Evolutionary conservation across 2,888 invertebrate genomes (phyloP).

Genomic region (Mythimna pallens): DNA sequence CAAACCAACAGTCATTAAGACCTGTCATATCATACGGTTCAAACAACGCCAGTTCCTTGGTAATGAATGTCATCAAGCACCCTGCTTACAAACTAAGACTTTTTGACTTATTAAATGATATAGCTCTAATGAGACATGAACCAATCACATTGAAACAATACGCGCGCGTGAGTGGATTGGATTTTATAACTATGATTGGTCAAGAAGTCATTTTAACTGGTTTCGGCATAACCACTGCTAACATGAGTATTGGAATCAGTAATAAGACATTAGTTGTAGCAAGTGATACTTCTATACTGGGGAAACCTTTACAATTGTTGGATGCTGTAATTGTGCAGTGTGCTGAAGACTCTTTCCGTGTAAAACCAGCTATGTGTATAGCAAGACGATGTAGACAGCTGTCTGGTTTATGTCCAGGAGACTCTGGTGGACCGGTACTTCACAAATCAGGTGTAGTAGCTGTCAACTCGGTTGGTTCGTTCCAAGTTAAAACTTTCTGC

Average conservation of each 20-base stretch:
- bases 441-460: constrained; percentile 42
- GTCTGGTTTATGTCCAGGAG: constrained; percentile 25
- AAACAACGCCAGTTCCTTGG: fast-evolving
- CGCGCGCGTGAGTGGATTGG: constrained; percentile 38
- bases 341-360: fast-evolving
- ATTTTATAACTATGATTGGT: constrained; percentile 28
- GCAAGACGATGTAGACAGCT: constrained; percentile 25
- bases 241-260: fast-evolving
- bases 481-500: not conserved
- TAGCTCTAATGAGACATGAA: constrained; percentile 34
- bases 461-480: constrained; percentile 12
- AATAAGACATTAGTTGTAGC: fast-evolving
- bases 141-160: constrained; percentile 18
- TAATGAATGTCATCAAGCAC: not conserved
- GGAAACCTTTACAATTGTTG: constrained; percentile 32
- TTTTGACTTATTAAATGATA: constrained; percentile 10
- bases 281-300: not conserved
- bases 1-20: not conserved
- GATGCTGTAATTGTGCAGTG: constrained; percentile 25
- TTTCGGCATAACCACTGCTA: constrained; percentile 23
- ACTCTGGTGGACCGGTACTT: constrained; percentile 45
- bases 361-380: constrained; percentile 17
- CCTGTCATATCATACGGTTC: constrained; percentile 9
- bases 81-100: not conserved
- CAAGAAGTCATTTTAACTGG: constrained; percentile 30